Conservation (phyloP, 2,888 invertebrate genomes). For the Lissocephala sabroskyi region DNA sequence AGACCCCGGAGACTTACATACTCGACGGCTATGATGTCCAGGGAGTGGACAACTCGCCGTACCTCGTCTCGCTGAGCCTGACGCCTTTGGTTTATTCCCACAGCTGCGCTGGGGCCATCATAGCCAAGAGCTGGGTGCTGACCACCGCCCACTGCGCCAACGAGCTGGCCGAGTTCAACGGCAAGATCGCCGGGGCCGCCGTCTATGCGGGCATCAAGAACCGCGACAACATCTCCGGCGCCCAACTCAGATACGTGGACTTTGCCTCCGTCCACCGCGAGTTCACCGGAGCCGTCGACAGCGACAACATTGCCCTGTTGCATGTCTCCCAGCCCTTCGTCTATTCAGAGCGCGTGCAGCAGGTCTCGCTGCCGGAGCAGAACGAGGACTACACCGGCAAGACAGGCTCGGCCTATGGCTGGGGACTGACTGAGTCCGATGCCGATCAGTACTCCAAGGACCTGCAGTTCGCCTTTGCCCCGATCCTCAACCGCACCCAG, state of each 20-base stretch:
- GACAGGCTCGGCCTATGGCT: constrained; percentile 48
- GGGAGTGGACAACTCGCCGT: constrained; percentile 49
- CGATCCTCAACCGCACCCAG: constrained; percentile 27
- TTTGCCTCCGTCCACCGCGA: constrained; percentile 64
- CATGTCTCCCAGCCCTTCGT: constrained; percentile 58
- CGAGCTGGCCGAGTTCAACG: constrained; percentile 33
- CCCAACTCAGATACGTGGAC: constrained; percentile 62
- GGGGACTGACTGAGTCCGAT: constrained; percentile 51
- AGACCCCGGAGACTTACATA: constrained; percentile 27
- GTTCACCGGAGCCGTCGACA: constrained; percentile 68
- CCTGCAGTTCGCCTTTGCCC: constrained; percentile 44
- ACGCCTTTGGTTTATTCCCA: constrained; percentile 59
- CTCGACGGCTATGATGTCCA: constrained; percentile 53
- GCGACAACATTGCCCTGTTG: constrained; percentile 76
- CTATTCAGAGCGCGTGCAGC: constrained; percentile 63
- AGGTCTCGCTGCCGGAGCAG: constrained; percentile 67
- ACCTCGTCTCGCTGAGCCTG: constrained; percentile 54
- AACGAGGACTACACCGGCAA: constrained; percentile 43
- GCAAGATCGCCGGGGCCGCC: constrained; percentile 39
- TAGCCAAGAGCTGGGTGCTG: constrained; percentile 69
- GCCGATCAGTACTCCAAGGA: constrained; percentile 40
- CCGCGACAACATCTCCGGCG: constrained; percentile 36
- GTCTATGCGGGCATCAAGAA: constrained; percentile 57
- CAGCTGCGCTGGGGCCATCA: constrained; percentile 72
- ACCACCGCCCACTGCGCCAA: constrained; percentile 69